A percentile compares a stretch with the other conserved stretches of the same genome.
Conservation (phyloP, 2,888 invertebrate species). For the Nomada fucata region DNA sequence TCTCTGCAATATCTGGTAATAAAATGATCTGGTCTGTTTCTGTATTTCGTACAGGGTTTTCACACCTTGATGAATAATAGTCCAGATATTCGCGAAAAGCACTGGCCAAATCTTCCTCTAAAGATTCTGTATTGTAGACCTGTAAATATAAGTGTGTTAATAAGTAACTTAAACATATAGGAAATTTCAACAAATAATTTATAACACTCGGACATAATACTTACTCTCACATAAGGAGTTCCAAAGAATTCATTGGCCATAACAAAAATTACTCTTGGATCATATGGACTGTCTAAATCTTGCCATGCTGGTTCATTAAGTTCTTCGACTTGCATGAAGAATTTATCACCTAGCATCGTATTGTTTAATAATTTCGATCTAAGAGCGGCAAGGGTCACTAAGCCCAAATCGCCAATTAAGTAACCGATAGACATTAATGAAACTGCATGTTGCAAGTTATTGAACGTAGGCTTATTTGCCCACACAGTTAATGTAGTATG, state of each 20-base stretch:
- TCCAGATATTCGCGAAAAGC: conserved; percentile 72
- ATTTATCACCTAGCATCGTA: conserved; percentile 62
- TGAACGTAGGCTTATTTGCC: conserved; percentile 72
- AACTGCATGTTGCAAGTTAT: conserved; percentile 73
- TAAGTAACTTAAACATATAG: conserved; percentile 7
- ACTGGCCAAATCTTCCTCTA: conserved; percentile 74
- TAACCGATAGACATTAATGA: conserved; percentile 80
- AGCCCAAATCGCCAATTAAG: conserved; percentile 81
- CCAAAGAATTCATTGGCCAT: conserved; percentile 79
- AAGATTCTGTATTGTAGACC: conserved; percentile 75
- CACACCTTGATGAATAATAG: conserved; percentile 53
- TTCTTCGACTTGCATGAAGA: conserved; percentile 75
- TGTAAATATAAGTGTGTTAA: conserved; percentile 45
- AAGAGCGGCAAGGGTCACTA: conserved; percentile 80
- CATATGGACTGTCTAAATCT: conserved; percentile 79
- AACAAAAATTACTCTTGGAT: conserved; percentile 79
- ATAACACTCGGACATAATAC: conserved; percentile 15
- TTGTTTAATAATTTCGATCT: conserved; percentile 76
- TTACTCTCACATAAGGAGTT: conserved; percentile 75
- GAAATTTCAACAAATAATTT: background rate
- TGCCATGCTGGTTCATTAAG: conserved; percentile 81
- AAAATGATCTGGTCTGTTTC: conserved; percentile 31
- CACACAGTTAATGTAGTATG: conserved; percentile 79
- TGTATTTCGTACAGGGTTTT: background rate
- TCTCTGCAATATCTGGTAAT: conserved; percentile 74